Conservation (phyloP, 2,113 vertebrate species). For the Marcusenius ussheri region DNA sequence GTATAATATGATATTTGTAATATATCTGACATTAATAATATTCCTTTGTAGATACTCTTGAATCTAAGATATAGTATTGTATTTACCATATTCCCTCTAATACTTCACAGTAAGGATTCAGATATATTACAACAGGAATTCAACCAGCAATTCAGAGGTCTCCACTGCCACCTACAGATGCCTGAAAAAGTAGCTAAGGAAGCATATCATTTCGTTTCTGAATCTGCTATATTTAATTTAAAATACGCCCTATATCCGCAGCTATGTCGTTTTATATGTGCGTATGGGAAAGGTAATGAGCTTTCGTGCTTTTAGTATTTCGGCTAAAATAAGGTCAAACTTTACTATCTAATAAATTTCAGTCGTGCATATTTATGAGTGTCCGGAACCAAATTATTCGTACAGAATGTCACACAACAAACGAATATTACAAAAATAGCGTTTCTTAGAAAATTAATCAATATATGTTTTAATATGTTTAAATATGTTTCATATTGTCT, state of each 20-base stretch:
- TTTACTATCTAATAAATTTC: neutral
- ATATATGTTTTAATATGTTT: neutral
- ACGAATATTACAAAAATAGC: neutral
- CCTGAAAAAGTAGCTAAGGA: neutral
- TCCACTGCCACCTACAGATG: slow-evolving; percentile 40
- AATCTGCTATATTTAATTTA: neutral
- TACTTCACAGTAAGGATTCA: neutral
- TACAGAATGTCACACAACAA: neutral
- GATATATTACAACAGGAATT: neutral
- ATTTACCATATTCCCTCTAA: neutral
- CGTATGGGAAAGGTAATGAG: neutral
- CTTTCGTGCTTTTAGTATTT: neutral
- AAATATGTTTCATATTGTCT: neutral
- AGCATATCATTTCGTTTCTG: neutral
- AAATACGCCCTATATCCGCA: neutral
- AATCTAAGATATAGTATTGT: neutral
- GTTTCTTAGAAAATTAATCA: neutral
- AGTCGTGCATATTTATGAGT: neutral
- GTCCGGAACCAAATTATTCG: neutral
- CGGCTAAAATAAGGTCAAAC: neutral
- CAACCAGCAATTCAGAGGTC: slow-evolving; percentile 14
- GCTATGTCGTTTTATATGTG: neutral
- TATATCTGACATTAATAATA: neutral
- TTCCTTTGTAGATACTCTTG: neutral
- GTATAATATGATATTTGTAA: neutral